phyloP scores from a whole-genome alignment of 2,797 vertebrate genomes.

The Clarias fuscus region DNA sequence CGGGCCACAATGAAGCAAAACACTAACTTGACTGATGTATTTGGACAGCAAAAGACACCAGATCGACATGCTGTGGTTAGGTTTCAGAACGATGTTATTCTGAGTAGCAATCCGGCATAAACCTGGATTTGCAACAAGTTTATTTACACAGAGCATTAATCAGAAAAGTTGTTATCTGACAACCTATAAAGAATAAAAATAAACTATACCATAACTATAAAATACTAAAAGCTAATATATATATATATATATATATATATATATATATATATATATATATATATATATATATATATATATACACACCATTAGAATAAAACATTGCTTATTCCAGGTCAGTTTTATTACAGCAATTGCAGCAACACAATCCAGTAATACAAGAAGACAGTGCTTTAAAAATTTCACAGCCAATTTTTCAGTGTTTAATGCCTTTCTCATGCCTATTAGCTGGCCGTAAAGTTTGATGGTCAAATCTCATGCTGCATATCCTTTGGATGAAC shows the following conservation, averaged over 20 bases:
- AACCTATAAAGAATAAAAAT: background rate
- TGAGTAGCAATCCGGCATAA: background rate
- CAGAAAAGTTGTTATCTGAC: background rate
- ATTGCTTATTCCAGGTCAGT: background rate
- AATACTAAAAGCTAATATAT: no score
- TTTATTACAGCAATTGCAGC: background rate
- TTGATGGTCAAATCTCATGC: constrained; percentile 17
- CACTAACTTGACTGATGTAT: constrained; percentile 40
- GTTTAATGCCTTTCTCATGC: constrained; percentile 22
- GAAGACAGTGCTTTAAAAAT: constrained; percentile 1
- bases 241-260: no score
- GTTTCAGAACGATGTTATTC: constrained; percentile 15
- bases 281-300: no score
- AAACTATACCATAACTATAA: no score
- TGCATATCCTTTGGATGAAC: constrained; percentile 8
- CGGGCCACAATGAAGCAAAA: constrained; percentile 31
- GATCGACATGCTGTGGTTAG: constrained; percentile 25
- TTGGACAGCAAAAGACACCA: constrained; percentile 30
- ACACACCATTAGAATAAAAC: constrained; percentile 21
- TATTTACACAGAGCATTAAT: background rate
- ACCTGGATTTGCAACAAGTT: background rate
- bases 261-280: no score
- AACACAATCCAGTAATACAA: constrained; percentile 4
- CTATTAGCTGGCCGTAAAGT: constrained; percentile 29
- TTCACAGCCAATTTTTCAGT: background rate